Conservation (phyloP, 2,888 invertebrate species). For the Thyatira batis region DNA sequence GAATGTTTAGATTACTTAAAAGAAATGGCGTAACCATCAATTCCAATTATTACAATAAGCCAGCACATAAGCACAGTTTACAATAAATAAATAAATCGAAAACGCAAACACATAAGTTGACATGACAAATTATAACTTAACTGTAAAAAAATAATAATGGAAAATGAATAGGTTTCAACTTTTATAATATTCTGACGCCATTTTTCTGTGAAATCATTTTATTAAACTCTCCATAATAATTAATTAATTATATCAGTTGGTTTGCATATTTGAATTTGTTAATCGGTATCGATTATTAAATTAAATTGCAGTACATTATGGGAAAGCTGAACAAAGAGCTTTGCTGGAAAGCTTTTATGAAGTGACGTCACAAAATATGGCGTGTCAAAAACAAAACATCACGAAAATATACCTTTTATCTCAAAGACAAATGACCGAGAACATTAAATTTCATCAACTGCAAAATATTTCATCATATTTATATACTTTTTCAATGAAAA, state of each 20-base stretch:
- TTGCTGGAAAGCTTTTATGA: background rate
- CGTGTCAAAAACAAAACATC: conserved; percentile 34
- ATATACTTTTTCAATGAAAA: conserved; percentile 52
- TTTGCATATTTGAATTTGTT: background rate
- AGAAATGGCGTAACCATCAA: conserved; percentile 18
- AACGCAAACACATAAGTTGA: conserved; percentile 3
- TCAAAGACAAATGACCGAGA: conserved; percentile 56
- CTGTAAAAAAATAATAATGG: conserved; percentile 25
- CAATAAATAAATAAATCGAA: conserved; percentile 8
- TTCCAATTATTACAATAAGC: conserved; percentile 18
- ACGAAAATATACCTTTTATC: conserved; percentile 41
- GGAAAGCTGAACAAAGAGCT: background rate
- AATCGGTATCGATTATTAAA: background rate
- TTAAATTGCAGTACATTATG: background rate
- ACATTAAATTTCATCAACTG: conserved; percentile 53
- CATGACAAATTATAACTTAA: conserved; percentile 7
- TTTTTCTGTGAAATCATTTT: conserved; percentile 32
- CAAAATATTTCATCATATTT: conserved; percentile 37
- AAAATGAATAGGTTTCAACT: conserved; percentile 32
- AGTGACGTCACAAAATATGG: conserved; percentile 27
- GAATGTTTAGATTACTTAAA: conserved; percentile 45
- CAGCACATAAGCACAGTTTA: conserved; percentile 3
- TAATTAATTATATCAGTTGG: background rate
- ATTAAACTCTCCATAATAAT: background rate
- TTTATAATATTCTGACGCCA: conserved; percentile 22